A percentile compares a stretch with the other conserved stretches of the same genome.
These are phyloP conservation scores for Brienomyrus brachyistius DNA, from an alignment of 2,113 vertebrate species.

Conservation along the genomic window DNA sequence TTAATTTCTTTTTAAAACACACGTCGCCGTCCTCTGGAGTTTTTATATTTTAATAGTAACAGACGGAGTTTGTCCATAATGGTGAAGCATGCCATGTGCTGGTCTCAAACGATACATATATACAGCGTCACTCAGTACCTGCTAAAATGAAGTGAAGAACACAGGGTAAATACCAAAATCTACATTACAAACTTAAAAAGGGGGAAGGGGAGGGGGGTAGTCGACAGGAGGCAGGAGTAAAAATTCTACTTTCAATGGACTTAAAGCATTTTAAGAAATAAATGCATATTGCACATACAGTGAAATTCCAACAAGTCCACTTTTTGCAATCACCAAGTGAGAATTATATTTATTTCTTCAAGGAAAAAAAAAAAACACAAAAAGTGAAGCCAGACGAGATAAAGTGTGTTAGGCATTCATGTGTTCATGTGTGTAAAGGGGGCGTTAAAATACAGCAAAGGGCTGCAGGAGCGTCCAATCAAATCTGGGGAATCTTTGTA, in stretches of 20 bases:
- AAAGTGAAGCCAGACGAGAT: background rate
- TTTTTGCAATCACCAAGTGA: slow-evolving; percentile 63
- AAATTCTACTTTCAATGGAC: slow-evolving; percentile 72
- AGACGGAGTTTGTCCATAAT: slow-evolving; percentile 61
- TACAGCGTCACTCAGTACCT: slow-evolving; percentile 98
- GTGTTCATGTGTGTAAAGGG: slow-evolving; percentile 15
- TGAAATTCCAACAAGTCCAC: slow-evolving; percentile 83
- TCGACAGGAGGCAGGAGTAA: slow-evolving; percentile 65
- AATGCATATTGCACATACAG: slow-evolving; percentile 98
- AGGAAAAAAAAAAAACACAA: slow-evolving; percentile 41
- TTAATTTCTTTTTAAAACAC: slow-evolving; percentile 61
- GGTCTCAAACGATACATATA: slow-evolving; percentile 82
- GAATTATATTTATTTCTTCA: slow-evolving; percentile 52
- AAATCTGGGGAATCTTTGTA: slow-evolving; percentile 21
- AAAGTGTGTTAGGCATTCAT: background rate
- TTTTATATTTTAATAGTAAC: slow-evolving; percentile 84
- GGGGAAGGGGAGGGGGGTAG: slow-evolving; percentile 25
- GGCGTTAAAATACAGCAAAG: background rate
- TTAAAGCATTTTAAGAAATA: slow-evolving; percentile 81
- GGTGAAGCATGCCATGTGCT: slow-evolving; percentile 89
- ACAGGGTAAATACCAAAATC: slow-evolving; percentile 60
- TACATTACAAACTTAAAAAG: slow-evolving; percentile 57
- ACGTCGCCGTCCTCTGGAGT: slow-evolving; percentile 74
- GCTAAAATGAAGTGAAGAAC: slow-evolving; percentile 93
- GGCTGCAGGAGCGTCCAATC: background rate